Evolutionary conservation across 2,113 vertebrate genomes (phyloP), one percentile per base, ranked within the genome.

Genomic region (Sylvilagus bachmani): DNA sequence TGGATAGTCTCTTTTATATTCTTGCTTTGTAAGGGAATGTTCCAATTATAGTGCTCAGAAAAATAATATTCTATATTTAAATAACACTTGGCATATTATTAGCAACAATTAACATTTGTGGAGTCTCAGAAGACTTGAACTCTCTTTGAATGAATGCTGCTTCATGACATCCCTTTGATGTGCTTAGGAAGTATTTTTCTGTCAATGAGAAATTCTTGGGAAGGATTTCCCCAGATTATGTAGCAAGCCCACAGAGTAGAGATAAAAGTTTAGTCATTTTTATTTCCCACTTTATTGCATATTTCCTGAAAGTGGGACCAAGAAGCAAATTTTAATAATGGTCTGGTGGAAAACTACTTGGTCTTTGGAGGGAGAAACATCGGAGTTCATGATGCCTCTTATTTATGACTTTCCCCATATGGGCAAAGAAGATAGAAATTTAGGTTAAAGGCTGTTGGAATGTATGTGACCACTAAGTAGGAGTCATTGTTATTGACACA

Each of bases 61-160:
- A 97, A 96, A 94, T 89, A 75, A 86, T 64, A 75, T 29, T 73
- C 82, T 91, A 5, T 73, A 78, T 94, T 94, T 88, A 69, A 83
- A 12, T 91, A 95, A 93, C 67, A 44, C n/a, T 75, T n/a, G 70
- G 4, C 31, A 62, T 69, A 3, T 86, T 36, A 74, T 77, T 92
- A 62, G 29, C 25, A 82, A 24, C 21, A 31, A 7, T 69, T 51
- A 75, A 29, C 17, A 64, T 61, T 69, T 90, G 21, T 4, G 2
- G 21, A 73, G 25, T 27, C 84, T 89, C 53, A 29, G 58, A 86
- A 84, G 61, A 66, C 36, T 69, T 27, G 62, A 82, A 38, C 7
- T 27, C 21, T 79, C 10, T 51, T 93, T 81, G 64, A 82, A 0
- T 55, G 29, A 64, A 11, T 67, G 16, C 6, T 24, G 80, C 36